Evolutionary conservation across 1,140 invertebrate genomes (phyloP).

Genomic region (Drosophila nebulosa): DNA sequence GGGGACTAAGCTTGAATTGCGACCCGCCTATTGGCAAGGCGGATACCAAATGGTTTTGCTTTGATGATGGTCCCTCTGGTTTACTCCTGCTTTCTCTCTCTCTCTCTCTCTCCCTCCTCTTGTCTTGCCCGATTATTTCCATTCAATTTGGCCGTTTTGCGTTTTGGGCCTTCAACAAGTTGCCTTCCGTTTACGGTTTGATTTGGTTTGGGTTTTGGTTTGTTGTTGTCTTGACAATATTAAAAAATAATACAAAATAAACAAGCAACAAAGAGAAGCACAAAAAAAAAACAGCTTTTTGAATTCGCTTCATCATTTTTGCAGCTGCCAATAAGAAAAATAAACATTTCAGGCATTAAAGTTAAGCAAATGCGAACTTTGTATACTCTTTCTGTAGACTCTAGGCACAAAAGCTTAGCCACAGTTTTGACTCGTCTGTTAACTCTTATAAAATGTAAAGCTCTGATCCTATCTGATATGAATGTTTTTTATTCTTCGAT

Average conservation of each 20-base stretch:
- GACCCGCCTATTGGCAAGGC: background rate
- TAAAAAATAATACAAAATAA: slow-evolving; percentile 52
- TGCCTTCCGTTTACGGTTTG: slow-evolving; percentile 5
- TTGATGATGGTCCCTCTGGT: slow-evolving; percentile 25
- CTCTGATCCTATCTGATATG: no score
- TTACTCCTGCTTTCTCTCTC: slow-evolving; percentile 1
- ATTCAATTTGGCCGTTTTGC: slow-evolving; percentile 55
- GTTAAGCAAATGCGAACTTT: background rate
- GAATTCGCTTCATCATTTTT: slow-evolving; percentile 26
- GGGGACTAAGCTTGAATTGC: background rate
- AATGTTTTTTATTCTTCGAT: no score
- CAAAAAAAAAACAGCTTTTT: slow-evolving; percentile 20
- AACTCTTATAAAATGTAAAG: no score
- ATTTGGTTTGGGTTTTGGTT: background rate
- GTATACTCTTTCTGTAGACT: background rate
- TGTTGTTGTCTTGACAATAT: slow-evolving; percentile 52
- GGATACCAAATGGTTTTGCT: background rate
- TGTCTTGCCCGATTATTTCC: slow-evolving; percentile 37
- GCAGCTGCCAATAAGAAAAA: slow-evolving; percentile 35
- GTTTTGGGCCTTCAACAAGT: slow-evolving; percentile 52
- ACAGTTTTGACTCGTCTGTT: no score
- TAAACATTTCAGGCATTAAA: background rate
- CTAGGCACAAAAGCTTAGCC: no score
- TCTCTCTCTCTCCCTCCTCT: slow-evolving; percentile 2
- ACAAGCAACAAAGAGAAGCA: slow-evolving; percentile 46